Evolutionary conservation across 2,888 invertebrate genomes (phyloP).

Genomic region (Belgica antarctica): DNA sequence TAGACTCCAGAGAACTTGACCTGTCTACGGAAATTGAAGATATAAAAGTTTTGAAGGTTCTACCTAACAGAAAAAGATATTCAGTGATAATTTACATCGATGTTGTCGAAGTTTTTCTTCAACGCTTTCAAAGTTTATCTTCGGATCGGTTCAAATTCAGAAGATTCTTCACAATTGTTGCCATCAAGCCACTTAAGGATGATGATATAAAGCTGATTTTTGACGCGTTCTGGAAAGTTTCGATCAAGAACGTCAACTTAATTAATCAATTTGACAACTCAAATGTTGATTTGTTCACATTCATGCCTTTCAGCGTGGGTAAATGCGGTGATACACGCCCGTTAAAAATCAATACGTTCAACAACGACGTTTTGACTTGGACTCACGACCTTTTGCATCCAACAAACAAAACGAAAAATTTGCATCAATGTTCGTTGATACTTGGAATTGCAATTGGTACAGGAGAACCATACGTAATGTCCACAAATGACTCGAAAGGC

Average conservation of each 20-base stretch:
- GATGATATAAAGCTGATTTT: neutral
- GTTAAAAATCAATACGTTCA: neutral
- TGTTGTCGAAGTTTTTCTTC: neutral
- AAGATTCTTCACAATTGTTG: slow-evolving; percentile 8
- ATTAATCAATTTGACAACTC: no score
- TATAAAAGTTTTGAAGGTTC: neutral
- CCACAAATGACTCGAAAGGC: neutral
- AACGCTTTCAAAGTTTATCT: no score
- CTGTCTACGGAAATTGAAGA: slow-evolving; percentile 9
- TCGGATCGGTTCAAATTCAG: neutral
- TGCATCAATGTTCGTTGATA: neutral
- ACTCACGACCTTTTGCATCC: neutral
- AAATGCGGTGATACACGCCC: neutral
- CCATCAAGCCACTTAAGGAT: neutral
- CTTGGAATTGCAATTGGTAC: neutral
- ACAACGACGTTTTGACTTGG: slow-evolving; percentile 14
- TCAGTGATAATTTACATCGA: slow-evolving; percentile 13
- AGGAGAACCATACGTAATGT: slow-evolving; percentile 11
- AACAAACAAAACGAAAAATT: neutral
- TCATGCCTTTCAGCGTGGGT: neutral
- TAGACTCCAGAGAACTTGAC: no score
- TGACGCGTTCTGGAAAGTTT: neutral
- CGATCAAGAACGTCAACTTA: neutral
- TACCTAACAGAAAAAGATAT: neutral
- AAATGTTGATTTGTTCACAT: slow-evolving; percentile 21